phyloP scores from a whole-genome alignment of 1,140 invertebrate genomes.

The Orchesella cincta region DNA sequence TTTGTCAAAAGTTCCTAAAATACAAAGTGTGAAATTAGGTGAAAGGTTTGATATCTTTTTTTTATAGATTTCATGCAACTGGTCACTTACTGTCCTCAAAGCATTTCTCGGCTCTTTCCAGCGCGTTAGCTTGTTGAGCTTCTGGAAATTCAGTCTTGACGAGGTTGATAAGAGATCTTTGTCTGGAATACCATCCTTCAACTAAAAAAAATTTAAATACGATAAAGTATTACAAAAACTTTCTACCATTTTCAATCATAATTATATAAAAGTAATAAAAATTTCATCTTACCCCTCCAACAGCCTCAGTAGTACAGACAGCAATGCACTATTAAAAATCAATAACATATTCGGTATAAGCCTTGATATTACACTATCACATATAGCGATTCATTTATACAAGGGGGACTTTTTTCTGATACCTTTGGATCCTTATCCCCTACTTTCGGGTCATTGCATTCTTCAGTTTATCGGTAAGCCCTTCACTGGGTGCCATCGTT shows the following conservation, averaged over 20 bases:
- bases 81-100: constrained; percentile 18
- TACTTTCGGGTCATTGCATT: constrained; percentile 4
- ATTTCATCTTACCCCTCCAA: constrained; percentile 26
- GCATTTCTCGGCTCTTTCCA: not conserved
- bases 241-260: not conserved
- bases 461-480: not conserved
- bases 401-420: not conserved
- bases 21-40: not conserved
- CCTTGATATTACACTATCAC: not conserved
- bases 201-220: constrained; percentile 8
- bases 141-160: constrained; percentile 22
- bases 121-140: not conserved
- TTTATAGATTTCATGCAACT: too few species aligned
- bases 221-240: not conserved
- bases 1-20: constrained; percentile 25
- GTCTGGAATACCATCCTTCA: constrained; percentile 28
- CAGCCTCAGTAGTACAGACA: constrained; percentile 19
- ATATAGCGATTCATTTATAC: not conserved
- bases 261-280: not conserved
- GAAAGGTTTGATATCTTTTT: too few species aligned
- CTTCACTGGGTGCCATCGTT: not conserved
- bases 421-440: not conserved
- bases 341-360: not conserved
- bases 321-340: constrained; percentile 8
- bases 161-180: constrained; percentile 3